Conservation (phyloP, 1,140 invertebrate species). For the Bursaphelenchus mucronatus region DNA sequence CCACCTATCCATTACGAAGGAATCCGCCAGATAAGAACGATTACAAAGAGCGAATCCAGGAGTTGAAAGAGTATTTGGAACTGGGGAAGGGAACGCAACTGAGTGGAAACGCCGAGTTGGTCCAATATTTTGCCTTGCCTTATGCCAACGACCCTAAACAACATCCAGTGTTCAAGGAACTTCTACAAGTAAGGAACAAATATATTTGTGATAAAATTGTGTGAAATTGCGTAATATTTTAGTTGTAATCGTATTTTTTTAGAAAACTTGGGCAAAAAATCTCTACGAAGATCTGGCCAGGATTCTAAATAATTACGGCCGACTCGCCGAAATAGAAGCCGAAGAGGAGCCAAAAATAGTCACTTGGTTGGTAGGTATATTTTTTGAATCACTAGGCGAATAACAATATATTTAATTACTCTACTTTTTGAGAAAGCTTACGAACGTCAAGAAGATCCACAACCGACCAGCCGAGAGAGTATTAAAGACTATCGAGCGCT, state of each 20-base stretch:
- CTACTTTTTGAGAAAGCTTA: conserved; percentile 32
- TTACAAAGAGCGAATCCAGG: conserved; percentile 34
- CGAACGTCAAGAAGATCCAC: conserved; percentile 24
- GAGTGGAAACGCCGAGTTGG: conserved; percentile 22
- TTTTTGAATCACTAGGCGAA: background rate
- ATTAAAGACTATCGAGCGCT: conserved; percentile 36
- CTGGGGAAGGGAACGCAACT: conserved; percentile 28
- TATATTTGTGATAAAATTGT: background rate
- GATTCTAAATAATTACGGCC: conserved; percentile 29
- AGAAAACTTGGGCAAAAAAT: conserved; percentile 41
- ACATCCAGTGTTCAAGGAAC: conserved; percentile 31
- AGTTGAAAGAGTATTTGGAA: conserved; percentile 36
- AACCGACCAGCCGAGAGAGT: conserved; percentile 28
- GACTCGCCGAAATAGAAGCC: conserved; percentile 19
- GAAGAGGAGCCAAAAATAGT: conserved; percentile 37
- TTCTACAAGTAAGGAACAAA: conserved; percentile 14
- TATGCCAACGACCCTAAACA: conserved; percentile 38
- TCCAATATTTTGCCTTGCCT: conserved; percentile 38
- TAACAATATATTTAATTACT: background rate
- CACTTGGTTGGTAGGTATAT: conserved; percentile 31
- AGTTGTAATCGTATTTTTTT: conserved; percentile 5
- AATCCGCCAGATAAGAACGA: conserved; percentile 36
- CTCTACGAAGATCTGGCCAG: conserved; percentile 33
- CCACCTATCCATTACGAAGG: conserved; percentile 29
- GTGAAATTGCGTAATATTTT: background rate